Conservation (phyloP, 2,113 vertebrate species). For the Miniopterus natalensis region DNA sequence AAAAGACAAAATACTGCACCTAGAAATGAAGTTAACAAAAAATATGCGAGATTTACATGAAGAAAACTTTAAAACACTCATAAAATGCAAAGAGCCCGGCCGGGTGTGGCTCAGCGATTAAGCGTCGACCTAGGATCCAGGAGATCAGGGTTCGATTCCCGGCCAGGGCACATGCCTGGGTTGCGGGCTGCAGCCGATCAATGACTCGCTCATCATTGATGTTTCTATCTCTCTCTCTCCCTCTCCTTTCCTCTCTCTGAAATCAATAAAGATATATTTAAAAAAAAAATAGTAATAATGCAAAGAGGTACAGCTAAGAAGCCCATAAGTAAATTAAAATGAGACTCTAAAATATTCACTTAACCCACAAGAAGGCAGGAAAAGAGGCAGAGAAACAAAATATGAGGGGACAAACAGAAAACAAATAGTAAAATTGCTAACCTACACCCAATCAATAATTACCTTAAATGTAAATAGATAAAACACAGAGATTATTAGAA, state of each 20-base stretch:
- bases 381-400: constrained; percentile 2
- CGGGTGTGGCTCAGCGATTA: no score
- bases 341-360: background rate
- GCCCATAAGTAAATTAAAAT: background rate
- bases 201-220: no score
- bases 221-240: no score
- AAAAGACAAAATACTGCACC: constrained; percentile 6
- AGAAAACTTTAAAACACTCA: background rate
- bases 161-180: no score
- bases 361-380: background rate
- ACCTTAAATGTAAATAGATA: background rate
- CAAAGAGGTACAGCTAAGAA: background rate
- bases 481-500: background rate
- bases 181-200: no score
- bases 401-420: background rate
- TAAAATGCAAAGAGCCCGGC: background rate
- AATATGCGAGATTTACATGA: background rate
- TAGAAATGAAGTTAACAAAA: constrained; percentile 13
- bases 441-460: background rate
- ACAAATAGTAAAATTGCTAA: background rate
- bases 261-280: no score
- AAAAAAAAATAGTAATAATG: background rate
- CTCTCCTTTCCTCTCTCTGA: no score
- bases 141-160: no score
- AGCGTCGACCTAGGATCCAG: no score